Base-by-base conservation (phyloP, 2,113 vertebrate genomes). In the Trochalopteron elliotii region DNA sequence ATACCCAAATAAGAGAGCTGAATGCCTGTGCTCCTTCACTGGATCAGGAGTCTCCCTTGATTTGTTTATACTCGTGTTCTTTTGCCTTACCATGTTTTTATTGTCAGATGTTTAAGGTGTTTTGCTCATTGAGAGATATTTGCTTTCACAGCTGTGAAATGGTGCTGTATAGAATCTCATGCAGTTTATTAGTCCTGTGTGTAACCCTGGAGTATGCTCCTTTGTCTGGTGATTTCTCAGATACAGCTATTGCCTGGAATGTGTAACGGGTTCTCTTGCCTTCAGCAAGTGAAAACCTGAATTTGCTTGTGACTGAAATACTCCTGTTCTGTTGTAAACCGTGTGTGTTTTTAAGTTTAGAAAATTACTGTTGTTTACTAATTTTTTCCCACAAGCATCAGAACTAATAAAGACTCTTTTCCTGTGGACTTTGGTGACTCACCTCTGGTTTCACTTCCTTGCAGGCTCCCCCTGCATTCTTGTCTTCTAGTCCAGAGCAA, bases 231-330 rank as follows among this genome's bases (percentile, higher is more conserved):
- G 40, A 72, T 68, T 65, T 35, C 30, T 53, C 28, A 82, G 45
- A 14, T 59, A n/a, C 31, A 64, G 11, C 87, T 76, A 8, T 68
- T 61, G 70, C 87, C 40, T 53, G 20, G 35, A 16, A 60, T 7
- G 19, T 31, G 5, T 31, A 56, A 82, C 13, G 15, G 17, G 6
- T 84, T 86, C 61, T 55, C 70, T 88, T 96, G 55, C 55, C 9
- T 60, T 90, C 89, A 61, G 85, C 50, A 77, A 12, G 83, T 83
- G 68, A 63, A 83, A 68, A 83, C 63, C 40, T 4, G 6, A 45
- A 87, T 57, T 80, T 53, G 14, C 61, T 64, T 84, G 71, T 71
- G 87, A 90, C 96, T 81, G 93, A 95, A 95, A 31, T 71, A n/a
- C 77, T 82, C 44, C 28, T 33, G 75, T 77, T 63, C 72, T 68